A percentile compares a stretch with the other conserved stretches of the same genome.
Conservation (phyloP, 2,113 vertebrate species). For the Podarcis muralis region DNA sequence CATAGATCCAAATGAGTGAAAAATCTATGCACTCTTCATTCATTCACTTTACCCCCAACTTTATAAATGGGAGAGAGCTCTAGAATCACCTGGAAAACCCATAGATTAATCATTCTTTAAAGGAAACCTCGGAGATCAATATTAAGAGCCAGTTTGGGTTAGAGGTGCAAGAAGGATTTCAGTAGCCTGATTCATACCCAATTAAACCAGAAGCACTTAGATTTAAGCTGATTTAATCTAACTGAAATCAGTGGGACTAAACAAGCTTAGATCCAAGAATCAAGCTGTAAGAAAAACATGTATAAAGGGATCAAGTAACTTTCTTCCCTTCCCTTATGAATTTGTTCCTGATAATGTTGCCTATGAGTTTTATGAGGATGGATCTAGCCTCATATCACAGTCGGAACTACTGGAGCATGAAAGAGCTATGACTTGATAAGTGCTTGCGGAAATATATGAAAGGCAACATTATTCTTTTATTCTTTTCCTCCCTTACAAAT, state of each 20-base stretch:
- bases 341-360: background rate
- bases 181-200: background rate
- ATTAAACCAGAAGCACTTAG: background rate
- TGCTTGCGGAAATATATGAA: background rate
- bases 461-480: background rate
- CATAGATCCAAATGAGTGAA: background rate
- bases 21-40: background rate
- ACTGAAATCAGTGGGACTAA: background rate
- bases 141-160: background rate
- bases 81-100: background rate
- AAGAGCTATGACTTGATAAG: background rate
- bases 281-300: background rate
- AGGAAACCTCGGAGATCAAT: background rate
- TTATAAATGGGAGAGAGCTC: background rate
- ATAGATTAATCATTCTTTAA: background rate
- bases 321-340: background rate
- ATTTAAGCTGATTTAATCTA: background rate
- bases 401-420: background rate
- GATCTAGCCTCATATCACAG: background rate
- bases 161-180: background rate
- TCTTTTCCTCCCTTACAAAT: background rate
- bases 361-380: background rate
- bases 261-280: background rate
- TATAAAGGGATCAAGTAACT: background rate
- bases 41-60: background rate